Percentiles rank a stretch among this genome's conserved stretches.
These are phyloP conservation scores for Enteromius unitaeniatus DNA, from an alignment of 2,797 vertebrate species.

Conservation along the genomic window DNA sequence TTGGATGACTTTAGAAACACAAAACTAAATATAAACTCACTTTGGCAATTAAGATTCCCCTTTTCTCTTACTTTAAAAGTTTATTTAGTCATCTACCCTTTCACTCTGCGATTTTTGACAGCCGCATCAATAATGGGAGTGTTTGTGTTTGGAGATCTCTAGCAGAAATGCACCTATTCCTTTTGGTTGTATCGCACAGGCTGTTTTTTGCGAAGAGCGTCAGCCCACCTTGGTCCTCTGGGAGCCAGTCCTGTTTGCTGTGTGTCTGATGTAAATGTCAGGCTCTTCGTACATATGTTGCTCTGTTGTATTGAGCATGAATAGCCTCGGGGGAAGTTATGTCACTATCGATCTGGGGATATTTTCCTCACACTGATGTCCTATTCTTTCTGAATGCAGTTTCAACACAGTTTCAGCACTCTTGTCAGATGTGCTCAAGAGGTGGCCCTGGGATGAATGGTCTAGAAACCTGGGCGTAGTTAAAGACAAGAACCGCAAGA, in stretches of 20 bases:
- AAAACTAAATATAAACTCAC: conserved; percentile 27
- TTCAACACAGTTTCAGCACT: conserved; percentile 51
- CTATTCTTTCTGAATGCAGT: conserved; percentile 52
- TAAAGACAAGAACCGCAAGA: not conserved
- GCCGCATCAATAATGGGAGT: not conserved
- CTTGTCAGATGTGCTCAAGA: conserved; percentile 21
- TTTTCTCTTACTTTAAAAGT: conserved; percentile 9
- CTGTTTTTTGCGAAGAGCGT: conserved; percentile 20
- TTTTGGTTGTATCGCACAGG: not conserved
- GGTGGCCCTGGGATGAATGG: conserved; percentile 2
- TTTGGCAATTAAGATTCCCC: conserved; percentile 15
- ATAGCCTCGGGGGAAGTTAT: conserved; percentile 61
- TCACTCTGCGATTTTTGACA: conserved; percentile 4
- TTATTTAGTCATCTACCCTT: not conserved
- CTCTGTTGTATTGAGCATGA: conserved; percentile 63
- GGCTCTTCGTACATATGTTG: conserved; percentile 56
- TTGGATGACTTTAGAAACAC: conserved; percentile 17
- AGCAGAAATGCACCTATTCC: not conserved
- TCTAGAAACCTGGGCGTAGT: not conserved
- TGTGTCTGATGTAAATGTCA: conserved; percentile 65
- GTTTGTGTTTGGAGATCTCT: conserved; percentile 10
- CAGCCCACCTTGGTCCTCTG: conserved; percentile 45
- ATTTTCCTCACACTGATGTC: conserved; percentile 57
- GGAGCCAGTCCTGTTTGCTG: conserved; percentile 59
- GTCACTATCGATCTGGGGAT: conserved; percentile 60